Base-by-base conservation (phyloP, 2,888 invertebrate genomes). In the Neocrepidodera transversa region DNA sequence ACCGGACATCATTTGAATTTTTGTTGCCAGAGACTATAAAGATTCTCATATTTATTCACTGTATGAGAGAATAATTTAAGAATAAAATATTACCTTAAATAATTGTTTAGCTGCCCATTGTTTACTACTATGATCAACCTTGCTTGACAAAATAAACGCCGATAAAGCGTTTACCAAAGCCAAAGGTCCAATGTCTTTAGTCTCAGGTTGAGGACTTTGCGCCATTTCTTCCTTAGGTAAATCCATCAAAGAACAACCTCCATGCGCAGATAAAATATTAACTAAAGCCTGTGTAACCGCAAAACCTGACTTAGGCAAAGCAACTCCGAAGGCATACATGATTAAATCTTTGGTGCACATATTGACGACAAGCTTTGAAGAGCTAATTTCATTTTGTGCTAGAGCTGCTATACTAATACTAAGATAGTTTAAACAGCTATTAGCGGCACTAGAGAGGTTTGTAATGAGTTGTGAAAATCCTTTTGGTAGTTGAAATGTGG, bases 81-180 rank as follows among this genome's bases (percentile, higher is more conserved):
- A 30, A 7, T 30, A 6, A 28, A 45, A 17, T 26, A 40, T 11
- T 28, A 51, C 54, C 54, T 79, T 78, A 70, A 85, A 84, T 62
- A 87, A 75, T 72, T 86, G 85, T 62, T 84, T 83, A 1, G 83
- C 80, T 0, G 86, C 85, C 87, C 87, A 87, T 70, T 85, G 84
- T 26, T 85, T 79, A 66, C 83, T 81, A 18, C 75, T 75, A 10
- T 81, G 76, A 36, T 81, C 77, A n/a, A 85, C 77, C 47, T 81
- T 79, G 14, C 80, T 79, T 0, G 86, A 86, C 60, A 87, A 75
- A 8, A 85, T 79, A 74, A 84, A 86, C 1, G 85, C 84, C 2
- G 86, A 81, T 45, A 87, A 73, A 3, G 86, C 85, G 74, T 87
- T 85, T 30, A 85, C 82, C 36, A 87, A 75, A 55, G 83, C 81